These are phyloP conservation scores for Pangasius macronema DNA, from an alignment of 2,797 vertebrate genomes.

Conservation along the genomic window DNA sequence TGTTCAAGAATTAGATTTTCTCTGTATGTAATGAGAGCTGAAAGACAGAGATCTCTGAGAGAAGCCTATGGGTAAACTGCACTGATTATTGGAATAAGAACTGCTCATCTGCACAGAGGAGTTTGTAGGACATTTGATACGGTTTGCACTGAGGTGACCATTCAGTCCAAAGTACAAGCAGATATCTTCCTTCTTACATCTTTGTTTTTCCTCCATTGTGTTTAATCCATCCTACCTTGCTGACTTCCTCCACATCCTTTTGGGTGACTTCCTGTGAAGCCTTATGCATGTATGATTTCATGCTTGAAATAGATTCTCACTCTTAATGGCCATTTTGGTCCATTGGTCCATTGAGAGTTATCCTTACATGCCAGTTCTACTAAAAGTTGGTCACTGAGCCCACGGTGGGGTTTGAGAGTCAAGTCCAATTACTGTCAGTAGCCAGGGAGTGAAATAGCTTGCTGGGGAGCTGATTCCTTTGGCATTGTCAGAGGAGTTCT, in stretches of 20 bases:
- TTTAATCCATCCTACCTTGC: background rate
- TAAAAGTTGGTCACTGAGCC: background rate
- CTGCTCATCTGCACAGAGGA: background rate
- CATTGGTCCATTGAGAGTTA: background rate
- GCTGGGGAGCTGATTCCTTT: background rate
- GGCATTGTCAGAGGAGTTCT: background rate
- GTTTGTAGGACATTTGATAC: background rate
- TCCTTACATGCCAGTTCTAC: background rate
- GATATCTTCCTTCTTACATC: background rate
- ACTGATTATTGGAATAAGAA: background rate
- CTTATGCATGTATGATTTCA: background rate
- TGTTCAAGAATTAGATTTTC: background rate
- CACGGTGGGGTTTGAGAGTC: background rate
- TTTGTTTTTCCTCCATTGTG: background rate
- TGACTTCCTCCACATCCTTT: background rate
- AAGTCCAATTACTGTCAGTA: background rate
- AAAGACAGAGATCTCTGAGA: background rate
- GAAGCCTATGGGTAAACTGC: background rate
- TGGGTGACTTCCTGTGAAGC: background rate
- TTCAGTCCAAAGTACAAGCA: background rate
- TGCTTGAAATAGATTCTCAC: background rate
- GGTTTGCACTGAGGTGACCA: background rate
- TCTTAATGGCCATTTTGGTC: background rate
- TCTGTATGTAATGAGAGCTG: background rate
- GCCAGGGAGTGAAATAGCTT: background rate